These are phyloP conservation scores for Festucalex cinctus DNA, from an alignment of 2,113 vertebrate genomes.

Conservation along the genomic window DNA sequence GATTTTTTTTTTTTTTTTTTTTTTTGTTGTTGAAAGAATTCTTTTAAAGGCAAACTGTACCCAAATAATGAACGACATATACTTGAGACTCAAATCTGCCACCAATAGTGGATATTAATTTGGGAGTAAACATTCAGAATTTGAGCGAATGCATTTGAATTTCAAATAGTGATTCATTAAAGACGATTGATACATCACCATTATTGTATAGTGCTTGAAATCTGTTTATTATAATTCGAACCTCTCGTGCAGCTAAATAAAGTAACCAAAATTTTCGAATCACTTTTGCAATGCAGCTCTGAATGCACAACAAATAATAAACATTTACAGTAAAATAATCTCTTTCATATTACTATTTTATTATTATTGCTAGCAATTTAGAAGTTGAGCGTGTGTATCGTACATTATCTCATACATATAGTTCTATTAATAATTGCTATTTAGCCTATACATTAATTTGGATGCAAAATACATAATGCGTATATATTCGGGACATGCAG, in stretches of 20 bases:
- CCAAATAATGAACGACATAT: not conserved
- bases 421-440: too few species aligned
- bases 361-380: not conserved
- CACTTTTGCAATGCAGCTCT: not conserved
- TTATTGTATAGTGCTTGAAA: not conserved
- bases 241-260: not conserved
- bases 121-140: not conserved
- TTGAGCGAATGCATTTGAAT: too few species aligned
- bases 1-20: too few species aligned
- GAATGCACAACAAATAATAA: not conserved
- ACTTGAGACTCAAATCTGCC: not conserved
- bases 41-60: not conserved
- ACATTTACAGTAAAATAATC: too few species aligned
- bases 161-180: too few species aligned
- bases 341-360: not conserved
- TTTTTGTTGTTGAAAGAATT: not conserved
- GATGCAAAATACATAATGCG: not conserved
- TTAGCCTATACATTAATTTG: not conserved
- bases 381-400: not conserved
- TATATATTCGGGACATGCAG: not conserved
- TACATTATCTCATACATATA: too few species aligned
- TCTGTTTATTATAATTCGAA: not conserved
- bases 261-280: not conserved
- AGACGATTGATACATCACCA: too few species aligned
- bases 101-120: not conserved